These are phyloP conservation scores for Hipposideros larvatus DNA, from an alignment of 2,797 vertebrate species.

Conservation along the genomic window DNA sequence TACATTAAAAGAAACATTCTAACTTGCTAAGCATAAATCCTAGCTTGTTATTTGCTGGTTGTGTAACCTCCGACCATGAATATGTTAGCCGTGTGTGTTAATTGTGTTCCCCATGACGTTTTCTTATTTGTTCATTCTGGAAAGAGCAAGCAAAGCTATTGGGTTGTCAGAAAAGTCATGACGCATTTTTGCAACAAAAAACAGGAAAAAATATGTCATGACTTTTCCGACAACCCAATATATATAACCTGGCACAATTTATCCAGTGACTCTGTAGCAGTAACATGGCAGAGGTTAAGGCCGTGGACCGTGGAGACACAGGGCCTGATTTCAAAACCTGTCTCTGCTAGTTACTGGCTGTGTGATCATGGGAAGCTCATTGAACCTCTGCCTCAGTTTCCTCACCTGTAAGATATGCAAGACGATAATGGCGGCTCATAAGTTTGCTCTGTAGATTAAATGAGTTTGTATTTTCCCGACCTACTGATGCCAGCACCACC, in stretches of 20 bases:
- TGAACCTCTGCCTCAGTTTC: not conserved
- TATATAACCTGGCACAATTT: not conserved
- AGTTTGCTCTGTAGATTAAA: not conserved
- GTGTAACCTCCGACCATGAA: not conserved
- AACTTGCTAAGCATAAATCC: not conserved
- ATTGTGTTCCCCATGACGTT: not conserved
- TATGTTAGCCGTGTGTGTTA: not conserved
- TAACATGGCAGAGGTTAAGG: fast-evolving
- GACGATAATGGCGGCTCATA: not conserved
- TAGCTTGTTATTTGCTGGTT: not conserved
- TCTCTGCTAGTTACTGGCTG: not conserved
- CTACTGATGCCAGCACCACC: too few relatives aligned
- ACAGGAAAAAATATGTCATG: too few relatives aligned
- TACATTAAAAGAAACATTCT: not conserved
- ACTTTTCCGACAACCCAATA: too few relatives aligned
- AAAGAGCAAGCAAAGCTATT: not conserved
- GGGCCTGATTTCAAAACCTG: not conserved
- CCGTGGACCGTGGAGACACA: too few relatives aligned
- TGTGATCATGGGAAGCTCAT: not conserved
- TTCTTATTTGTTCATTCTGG: not conserved
- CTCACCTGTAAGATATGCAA: not conserved
- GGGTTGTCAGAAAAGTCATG: too few relatives aligned
- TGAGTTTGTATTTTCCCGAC: not conserved
- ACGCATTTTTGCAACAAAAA: too few relatives aligned
- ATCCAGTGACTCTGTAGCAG: not conserved